phyloP scores from a whole-genome alignment of 1,140 invertebrate genomes.

The Globodera ellingtonae region DNA sequence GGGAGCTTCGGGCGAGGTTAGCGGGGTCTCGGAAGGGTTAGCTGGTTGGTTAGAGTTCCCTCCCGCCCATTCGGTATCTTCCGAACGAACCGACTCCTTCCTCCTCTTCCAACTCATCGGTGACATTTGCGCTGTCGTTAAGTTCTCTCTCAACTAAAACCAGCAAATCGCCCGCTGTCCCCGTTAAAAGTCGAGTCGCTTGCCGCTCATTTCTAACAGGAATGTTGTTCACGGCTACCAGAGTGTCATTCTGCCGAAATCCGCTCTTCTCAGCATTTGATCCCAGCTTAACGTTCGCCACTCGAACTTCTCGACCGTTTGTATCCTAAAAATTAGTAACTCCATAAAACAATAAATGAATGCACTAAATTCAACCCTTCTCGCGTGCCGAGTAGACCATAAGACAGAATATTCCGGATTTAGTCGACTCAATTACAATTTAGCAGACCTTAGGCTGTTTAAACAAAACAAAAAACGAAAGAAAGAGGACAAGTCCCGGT shows the following conservation, averaged over 20 bases:
- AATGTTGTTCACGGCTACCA: conserved; percentile 60
- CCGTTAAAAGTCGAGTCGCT: conserved; percentile 51
- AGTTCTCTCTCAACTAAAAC: conserved; percentile 56
- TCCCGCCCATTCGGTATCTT: too few relatives aligned
- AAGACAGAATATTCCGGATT: too few relatives aligned
- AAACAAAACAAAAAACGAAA: too few relatives aligned
- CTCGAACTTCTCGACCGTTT: conserved; percentile 37
- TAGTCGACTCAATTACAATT: too few relatives aligned
- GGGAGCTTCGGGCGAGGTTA: neutral
- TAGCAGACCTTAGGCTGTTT: too few relatives aligned
- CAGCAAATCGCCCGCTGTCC: conserved; percentile 54
- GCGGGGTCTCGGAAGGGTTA: too few relatives aligned
- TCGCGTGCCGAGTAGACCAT: too few relatives aligned
- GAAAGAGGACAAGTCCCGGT: too few relatives aligned
- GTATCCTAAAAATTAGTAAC: neutral
- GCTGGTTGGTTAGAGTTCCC: too few relatives aligned
- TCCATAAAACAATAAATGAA: neutral
- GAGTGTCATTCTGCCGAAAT: conserved; percentile 52
- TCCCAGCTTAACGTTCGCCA: conserved; percentile 41
- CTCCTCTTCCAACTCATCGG: conserved; percentile 15
- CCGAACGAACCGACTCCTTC: neutral
- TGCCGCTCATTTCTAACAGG: conserved; percentile 57
- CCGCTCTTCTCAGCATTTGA: conserved; percentile 59
- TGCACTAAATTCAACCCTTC: too few relatives aligned
- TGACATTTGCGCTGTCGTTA: conserved; percentile 22